Base-by-base conservation (phyloP, 2,888 invertebrate genomes). In the Hydriomena furcata region DNA sequence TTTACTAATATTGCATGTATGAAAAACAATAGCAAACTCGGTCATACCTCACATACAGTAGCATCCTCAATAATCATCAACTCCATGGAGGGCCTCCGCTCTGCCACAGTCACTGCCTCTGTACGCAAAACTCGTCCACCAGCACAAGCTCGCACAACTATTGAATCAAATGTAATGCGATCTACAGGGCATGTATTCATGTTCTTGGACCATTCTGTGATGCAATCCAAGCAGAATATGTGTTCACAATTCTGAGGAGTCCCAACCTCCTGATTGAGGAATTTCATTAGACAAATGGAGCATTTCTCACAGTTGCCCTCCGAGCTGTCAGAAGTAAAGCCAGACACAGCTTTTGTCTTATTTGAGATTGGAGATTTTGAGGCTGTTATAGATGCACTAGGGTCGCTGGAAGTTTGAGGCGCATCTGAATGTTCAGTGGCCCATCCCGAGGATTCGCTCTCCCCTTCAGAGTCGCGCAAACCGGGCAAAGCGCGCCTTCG, bases 181-280 rank as follows among this genome's bases (percentile, higher is more conserved):
- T 98, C 98, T 25, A 98, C 95, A 0, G 98, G 99, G 79, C 99
- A 99, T 1, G 98, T 98, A 74, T 97, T 97, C 31, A 97, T 95
- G 90, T 96, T 97, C 91, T 94, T 96, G n/a, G 97, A 94, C 98
- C 98, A 98, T 77, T 98, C 97, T 41, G 94, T 92, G 57, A 98
- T 94, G 79, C 98, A 98, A 62, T 95, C 94, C 27, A 96, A 91
- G 79, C 98, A 98, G 82, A 98, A 98, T 50, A 92, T 92, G 76
- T 98, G 98, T 61, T 97, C 96, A 84, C 98, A 98, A 12, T 93
- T 92, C 69, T 95, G 94, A 0, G 98, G 98, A 17, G 93, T 94
- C 4, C 96, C 98, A 43, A 98, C 92, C 82, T 96, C 94, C 81
- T 97, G 97, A 23, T 92, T 91, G 0, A 79, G 83, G 70, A 97